Conservation (phyloP, 2,797 vertebrate species). For the Liasis olivaceus region DNA sequence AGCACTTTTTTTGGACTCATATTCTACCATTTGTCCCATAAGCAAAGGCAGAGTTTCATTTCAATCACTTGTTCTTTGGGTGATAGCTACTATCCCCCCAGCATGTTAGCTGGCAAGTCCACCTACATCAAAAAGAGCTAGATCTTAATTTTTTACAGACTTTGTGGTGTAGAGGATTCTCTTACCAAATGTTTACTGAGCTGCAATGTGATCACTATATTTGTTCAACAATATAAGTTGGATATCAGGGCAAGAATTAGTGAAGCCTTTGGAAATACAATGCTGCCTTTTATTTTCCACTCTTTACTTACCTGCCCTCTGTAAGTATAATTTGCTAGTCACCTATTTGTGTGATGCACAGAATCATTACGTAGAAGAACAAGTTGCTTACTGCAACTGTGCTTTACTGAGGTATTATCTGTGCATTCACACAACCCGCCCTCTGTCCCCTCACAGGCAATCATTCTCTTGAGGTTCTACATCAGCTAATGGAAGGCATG, state of each 20-base stretch:
- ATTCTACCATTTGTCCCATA: neutral
- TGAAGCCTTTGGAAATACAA: neutral
- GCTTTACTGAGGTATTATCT: neutral
- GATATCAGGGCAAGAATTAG: neutral
- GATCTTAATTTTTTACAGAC: neutral
- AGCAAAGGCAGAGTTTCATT: neutral
- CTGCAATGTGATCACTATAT: neutral
- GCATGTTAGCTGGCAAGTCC: neutral
- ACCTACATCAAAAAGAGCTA: neutral
- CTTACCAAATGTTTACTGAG: neutral
- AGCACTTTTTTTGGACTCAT: neutral
- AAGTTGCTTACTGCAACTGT: neutral
- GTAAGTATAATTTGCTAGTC: neutral
- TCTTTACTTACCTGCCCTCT: neutral
- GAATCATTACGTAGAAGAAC: neutral
- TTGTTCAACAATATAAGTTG: neutral
- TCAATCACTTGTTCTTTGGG: neutral
- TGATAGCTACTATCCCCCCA: neutral
- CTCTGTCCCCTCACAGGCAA: neutral
- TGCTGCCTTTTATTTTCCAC: neutral
- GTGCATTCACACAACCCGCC: neutral
- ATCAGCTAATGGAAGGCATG: neutral
- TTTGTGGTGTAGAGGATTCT: neutral
- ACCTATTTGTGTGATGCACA: neutral
- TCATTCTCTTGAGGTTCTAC: neutral